phyloP scores from a whole-genome alignment of 2,113 vertebrate species.

The Octodon degus region DNA sequence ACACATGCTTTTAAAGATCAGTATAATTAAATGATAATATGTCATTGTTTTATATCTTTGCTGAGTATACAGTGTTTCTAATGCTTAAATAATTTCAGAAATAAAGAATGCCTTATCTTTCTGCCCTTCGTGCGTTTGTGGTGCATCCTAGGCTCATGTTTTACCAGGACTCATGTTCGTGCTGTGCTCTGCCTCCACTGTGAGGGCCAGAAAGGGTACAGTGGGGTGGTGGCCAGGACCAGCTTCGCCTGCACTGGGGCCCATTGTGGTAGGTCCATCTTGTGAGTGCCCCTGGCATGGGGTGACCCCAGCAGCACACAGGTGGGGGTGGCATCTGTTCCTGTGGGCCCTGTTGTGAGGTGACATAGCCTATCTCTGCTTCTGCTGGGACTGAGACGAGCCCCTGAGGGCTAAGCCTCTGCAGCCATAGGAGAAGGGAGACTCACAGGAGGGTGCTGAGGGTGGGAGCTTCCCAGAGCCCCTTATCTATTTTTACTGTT shows the following conservation, averaged over 20 bases:
- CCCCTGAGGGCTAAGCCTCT: background rate
- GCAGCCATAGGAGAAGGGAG: background rate
- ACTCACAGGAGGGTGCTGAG: background rate
- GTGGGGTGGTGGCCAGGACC: background rate
- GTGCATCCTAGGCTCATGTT: background rate
- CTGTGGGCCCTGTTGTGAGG: background rate
- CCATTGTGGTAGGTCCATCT: background rate
- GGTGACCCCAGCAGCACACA: too few relatives aligned
- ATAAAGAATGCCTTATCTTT: background rate
- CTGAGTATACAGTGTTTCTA: background rate
- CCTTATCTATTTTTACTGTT: background rate
- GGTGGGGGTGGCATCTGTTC: background rate
- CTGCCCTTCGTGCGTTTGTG: background rate
- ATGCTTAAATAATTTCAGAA: background rate
- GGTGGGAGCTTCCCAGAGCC: background rate
- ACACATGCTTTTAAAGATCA: background rate
- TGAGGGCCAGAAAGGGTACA: background rate
- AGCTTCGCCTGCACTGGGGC: fast-evolving
- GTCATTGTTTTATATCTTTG: background rate
- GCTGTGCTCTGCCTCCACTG: background rate
- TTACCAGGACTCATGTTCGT: background rate
- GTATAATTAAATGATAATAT: background rate
- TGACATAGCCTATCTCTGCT: fast-evolving
- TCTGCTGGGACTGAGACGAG: background rate
- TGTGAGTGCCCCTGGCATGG: background rate